Evolutionary conservation across 2,113 vertebrate species (phyloP), one percentile per base, ranked within the genome.

Genomic region (Myiagra hebetior): DNA sequence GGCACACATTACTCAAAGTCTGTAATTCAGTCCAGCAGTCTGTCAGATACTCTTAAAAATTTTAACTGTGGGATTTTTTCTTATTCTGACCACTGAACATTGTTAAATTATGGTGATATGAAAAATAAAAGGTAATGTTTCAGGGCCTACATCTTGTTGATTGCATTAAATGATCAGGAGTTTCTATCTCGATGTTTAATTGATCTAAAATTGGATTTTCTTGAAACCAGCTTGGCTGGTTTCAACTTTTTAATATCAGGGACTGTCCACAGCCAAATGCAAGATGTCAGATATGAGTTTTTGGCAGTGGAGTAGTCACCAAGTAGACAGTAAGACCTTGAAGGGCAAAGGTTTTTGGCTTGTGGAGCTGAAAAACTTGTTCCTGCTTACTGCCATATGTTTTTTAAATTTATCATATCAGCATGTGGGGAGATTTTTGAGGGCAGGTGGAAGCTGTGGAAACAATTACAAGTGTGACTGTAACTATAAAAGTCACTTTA

Each of bases 291-390:
- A 14, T 39, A 11, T 30, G 46, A 72, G 74, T 92, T 95, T 50
- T 67, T 65, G 75, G 57, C 11, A 39, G 31, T 49, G 35, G 20
- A n/a, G 21, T 59, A 83, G 63, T 69, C 33, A 64, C 70, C 26
- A 41, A 81, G 56, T 47, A 84, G 87, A 76, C 46, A 82, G 11
- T 33, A 80, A 82, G 44, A 44, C 31, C 70, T 84, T 76, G 64
- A 87, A 82, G 52, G 62, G 49, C 72, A 92, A 94, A 96, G 76
- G 67, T 81, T 95, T 82, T 13, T 89, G 72, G 76, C 74, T 93
- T 81, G 44, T 60, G 39, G 73, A 76, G 82, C 67, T 93, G 86
- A 74, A 89, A 94, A 94, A 93, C 92, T 91, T 93, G 79, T 85
- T 97, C 77, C 77, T 96, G n/a, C 78, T 94, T 91, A 81, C 41